A percentile compares a stretch with the other conserved stretches of the same genome.
Conservation (phyloP, 2,113 vertebrate species). For the Capreolus pygargus region DNA sequence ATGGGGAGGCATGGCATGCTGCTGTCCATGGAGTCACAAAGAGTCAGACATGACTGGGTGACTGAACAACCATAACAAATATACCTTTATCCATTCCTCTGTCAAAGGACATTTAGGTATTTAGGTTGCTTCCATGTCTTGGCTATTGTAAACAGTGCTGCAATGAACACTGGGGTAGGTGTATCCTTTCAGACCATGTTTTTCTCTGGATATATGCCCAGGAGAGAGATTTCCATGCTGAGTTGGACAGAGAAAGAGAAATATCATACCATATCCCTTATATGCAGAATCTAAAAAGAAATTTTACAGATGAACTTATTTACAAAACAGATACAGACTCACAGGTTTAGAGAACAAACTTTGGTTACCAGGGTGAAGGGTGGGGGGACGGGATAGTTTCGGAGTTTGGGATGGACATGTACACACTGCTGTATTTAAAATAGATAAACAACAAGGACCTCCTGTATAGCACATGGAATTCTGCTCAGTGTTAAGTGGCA, state of each 20-base stretch:
- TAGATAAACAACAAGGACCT: not conserved
- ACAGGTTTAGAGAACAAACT: not conserved
- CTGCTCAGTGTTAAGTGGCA: not conserved
- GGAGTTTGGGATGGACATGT: not conserved
- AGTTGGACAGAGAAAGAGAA: not conserved
- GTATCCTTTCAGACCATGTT: not conserved
- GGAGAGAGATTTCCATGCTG: not conserved
- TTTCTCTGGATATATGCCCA: not conserved
- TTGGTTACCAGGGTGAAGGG: not conserved
- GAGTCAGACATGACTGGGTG: not conserved
- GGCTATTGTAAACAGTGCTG: not conserved
- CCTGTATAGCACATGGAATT: not conserved
- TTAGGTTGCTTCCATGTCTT: not conserved
- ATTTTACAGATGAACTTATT: not conserved
- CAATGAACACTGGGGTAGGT: fast-evolving
- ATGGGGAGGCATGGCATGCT: fast-evolving
- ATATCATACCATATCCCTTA: not conserved
- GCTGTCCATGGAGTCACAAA: not conserved
- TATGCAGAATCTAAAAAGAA: not conserved
- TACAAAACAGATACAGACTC: not conserved
- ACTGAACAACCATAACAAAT: not conserved
- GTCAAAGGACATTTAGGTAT: not conserved
- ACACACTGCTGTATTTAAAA: not conserved
- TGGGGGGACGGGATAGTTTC: fast-evolving
- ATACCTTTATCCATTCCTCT: not conserved